Evolutionary conservation across 2,888 invertebrate genomes (phyloP).

Genomic region (Chydorus sphaericus): DNA sequence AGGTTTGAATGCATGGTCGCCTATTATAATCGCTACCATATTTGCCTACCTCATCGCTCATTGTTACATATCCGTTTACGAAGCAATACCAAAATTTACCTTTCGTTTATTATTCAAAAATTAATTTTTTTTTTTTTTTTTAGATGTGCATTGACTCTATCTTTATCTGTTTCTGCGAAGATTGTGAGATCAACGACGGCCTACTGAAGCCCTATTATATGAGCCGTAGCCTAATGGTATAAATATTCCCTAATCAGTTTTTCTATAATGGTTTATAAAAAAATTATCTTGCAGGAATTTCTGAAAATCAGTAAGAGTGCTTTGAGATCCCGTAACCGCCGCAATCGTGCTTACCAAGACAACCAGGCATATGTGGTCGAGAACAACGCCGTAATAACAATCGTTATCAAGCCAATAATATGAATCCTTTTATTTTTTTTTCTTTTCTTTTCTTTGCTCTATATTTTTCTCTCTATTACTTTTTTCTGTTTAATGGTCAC

Average conservation of each 20-base stretch:
- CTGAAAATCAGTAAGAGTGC: conserved; percentile 44
- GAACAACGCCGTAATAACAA: too few relatives aligned
- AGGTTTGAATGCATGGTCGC: conserved; percentile 44
- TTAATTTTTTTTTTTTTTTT: conserved; percentile 6
- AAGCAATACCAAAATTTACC: conserved; percentile 35
- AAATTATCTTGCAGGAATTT: too few relatives aligned
- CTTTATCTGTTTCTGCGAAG: conserved; percentile 52
- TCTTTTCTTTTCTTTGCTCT: too few relatives aligned
- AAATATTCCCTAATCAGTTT: not conserved
- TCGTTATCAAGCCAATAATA: too few relatives aligned
- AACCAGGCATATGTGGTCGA: too few relatives aligned
- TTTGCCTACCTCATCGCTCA: conserved; percentile 53
- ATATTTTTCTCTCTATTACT: too few relatives aligned
- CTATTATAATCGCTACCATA: conserved; percentile 43
- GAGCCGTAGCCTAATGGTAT: conserved; percentile 45
- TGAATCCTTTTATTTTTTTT: too few relatives aligned
- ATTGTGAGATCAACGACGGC: conserved; percentile 48
- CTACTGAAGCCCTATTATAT: conserved; percentile 44
- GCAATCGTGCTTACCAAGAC: conserved; percentile 4
- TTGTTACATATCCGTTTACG: conserved; percentile 55
- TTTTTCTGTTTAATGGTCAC: too few relatives aligned
- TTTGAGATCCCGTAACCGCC: conserved; percentile 23
- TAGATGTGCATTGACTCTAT: conserved; percentile 54
- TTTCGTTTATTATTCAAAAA: too few relatives aligned
- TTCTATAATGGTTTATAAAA: conserved; percentile 15